Evolutionary conservation across 2,888 invertebrate genomes (phyloP), one percentile per base, ranked within the genome.

Genomic region (Cataglyphis cursor): DNA sequence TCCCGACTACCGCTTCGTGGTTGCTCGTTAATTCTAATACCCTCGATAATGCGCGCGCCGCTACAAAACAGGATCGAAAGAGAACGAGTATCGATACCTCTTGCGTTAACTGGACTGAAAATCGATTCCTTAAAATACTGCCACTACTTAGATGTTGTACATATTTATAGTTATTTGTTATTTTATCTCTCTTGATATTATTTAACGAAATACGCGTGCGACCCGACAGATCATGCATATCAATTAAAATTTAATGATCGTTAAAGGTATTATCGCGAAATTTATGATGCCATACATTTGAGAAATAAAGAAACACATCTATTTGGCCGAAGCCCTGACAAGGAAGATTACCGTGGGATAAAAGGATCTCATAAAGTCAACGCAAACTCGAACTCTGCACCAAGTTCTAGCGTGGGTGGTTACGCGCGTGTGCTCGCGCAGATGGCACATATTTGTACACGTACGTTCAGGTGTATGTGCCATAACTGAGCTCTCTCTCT

Each of bases 311-410:
- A 83, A 76, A 84, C 78, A 73, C 83, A 82, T 76, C 75, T 88
- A 75, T 82, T 80, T 76, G 74, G 57, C 48, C 62, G n/a, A 51
- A 51, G 65, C 54, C 73, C 54, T 64, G 61, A 81, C 48, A 57
- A 70, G 68, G 48, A 80, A 64, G 85, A 87, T 87, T 87, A 84
- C 81, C 80, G 48, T 68, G 62, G 78, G 81, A 90, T 86, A 85
- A 88, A 87, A 85, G 76, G 78, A 85, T 85, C 85, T 68, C 84
- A 73, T 84, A 86, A 85, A 87, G 85, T 87, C 78, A 85, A 88
- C 83, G 83, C 62, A 80, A 83, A 85, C 70, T 74, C 51, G 18
- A 59, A 76, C 57, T 68, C 85, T 10, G 73, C 48, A 24, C 31
- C 51, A 35, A 80, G 44, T 70, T 59, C 9, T 51, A 74, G n/a